Evolutionary conservation across 2,113 vertebrate species (phyloP).

Genomic region (Potamarius usumacintae): DNA sequence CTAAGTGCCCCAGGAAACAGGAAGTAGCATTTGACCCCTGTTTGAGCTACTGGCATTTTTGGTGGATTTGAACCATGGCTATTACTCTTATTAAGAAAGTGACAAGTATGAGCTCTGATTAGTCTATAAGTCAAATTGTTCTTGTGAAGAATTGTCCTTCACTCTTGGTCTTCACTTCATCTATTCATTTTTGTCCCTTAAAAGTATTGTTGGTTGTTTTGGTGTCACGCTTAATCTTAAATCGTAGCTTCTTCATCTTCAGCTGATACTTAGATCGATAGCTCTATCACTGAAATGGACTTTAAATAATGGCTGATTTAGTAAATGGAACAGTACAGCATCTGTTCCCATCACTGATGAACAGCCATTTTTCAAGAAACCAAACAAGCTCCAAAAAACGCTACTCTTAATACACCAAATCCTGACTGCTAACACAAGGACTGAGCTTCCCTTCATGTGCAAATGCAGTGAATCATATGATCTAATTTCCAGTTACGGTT

Average conservation of each 20-base stretch:
- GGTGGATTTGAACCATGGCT: constrained; percentile 2
- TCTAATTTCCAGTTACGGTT: neutral
- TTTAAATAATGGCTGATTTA: constrained; percentile 47
- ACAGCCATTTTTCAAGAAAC: constrained; percentile 19
- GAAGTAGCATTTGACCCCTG: constrained; percentile 51
- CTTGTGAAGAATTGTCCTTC: constrained; percentile 32
- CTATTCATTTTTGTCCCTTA: constrained; percentile 25
- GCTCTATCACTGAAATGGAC: constrained; percentile 45
- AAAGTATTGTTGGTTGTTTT: constrained; percentile 30
- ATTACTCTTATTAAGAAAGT: neutral
- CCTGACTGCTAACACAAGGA: neutral
- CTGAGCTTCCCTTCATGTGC: neutral
- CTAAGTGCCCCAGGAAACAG: constrained; percentile 33
- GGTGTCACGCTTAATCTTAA: constrained; percentile 23
- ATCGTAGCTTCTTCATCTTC: constrained; percentile 12
- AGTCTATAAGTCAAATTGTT: neutral
- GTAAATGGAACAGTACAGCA: constrained; percentile 17
- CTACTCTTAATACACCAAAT: neutral
- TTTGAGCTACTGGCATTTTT: constrained; percentile 40
- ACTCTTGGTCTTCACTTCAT: constrained; percentile 23
- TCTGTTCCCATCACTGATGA: constrained; percentile 27
- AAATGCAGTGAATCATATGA: neutral
- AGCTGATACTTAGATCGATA: constrained; percentile 38
- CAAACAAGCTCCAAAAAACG: neutral
- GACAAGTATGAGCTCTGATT: constrained; percentile 13